Percentiles rank a stretch among this genome's conserved stretches.
Evolutionary conservation across 2,888 invertebrate species (phyloP).

Genomic region (Idaea dimidiata): DNA sequence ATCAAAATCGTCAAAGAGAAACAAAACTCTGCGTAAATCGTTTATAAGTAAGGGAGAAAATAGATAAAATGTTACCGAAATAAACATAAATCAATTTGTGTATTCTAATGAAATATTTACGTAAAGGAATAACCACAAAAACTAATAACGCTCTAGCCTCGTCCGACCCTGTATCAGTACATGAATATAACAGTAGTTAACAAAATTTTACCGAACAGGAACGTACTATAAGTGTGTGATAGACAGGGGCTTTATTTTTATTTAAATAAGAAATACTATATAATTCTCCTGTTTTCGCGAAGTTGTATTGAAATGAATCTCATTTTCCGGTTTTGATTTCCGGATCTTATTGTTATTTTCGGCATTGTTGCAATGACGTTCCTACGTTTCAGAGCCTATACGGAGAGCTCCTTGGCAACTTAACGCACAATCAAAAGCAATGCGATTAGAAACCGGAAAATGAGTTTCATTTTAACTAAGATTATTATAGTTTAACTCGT

Average conservation of each 20-base stretch:
- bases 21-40: background rate
- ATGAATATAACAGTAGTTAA: conserved; percentile 6
- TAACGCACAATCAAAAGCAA: too few species aligned
- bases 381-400: too few species aligned
- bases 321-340: too few species aligned
- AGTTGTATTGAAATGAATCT: too few species aligned
- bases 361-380: too few species aligned
- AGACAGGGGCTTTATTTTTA: background rate
- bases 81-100: conserved; percentile 1
- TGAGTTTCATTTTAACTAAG: too few species aligned
- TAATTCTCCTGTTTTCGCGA: too few species aligned
- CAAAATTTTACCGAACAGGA: background rate
- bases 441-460: too few species aligned
- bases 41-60: background rate
- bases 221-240: background rate
- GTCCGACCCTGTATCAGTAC: conserved; percentile 3
- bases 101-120: conserved; percentile 3
- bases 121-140: background rate
- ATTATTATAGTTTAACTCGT: too few species aligned
- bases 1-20: background rate
- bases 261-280: background rate
- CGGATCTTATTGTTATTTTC: too few species aligned
- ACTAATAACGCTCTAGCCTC: background rate
- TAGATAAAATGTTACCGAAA: background rate
- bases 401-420: too few species aligned